phyloP scores from a whole-genome alignment of 2,888 invertebrate genomes.

The Papilio protenor region DNA sequence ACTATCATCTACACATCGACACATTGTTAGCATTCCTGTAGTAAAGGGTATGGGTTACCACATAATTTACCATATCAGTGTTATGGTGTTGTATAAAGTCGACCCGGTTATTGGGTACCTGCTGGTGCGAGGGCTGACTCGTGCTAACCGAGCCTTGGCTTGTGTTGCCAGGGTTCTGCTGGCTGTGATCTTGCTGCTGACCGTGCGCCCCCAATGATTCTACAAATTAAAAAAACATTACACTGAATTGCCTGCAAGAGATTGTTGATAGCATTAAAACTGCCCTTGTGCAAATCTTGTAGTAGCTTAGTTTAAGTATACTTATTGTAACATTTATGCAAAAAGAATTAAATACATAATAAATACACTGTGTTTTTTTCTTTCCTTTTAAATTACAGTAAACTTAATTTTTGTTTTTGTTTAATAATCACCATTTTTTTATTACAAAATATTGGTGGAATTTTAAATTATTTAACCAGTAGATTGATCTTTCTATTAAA shows the following conservation, averaged over 20 bases:
- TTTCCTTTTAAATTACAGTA: too few relatives aligned
- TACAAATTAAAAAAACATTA: conserved; percentile 52
- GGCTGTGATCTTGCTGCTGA: conserved; percentile 77
- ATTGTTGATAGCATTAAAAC: too few relatives aligned
- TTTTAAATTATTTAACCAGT: background rate
- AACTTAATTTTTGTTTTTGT: too few relatives aligned
- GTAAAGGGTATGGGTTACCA: conserved; percentile 74
- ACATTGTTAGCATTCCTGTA: conserved; percentile 71
- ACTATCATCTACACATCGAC: conserved; percentile 63
- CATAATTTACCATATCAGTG: conserved; percentile 83
- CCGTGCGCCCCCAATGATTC: conserved; percentile 79
- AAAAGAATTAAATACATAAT: too few relatives aligned
- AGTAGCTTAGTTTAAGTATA: too few relatives aligned
- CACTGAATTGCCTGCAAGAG: background rate
- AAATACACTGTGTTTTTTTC: too few relatives aligned
- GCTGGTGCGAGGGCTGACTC: conserved; percentile 74
- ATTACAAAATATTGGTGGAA: background rate
- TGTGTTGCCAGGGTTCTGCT: conserved; percentile 58
- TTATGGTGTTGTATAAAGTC: conserved; percentile 84
- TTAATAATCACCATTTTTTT: background rate
- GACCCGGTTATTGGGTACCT: conserved; percentile 83
- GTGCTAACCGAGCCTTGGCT: conserved; percentile 72
- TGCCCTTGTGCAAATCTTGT: too few relatives aligned
- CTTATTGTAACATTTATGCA: too few relatives aligned
- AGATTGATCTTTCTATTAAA: background rate